Percentiles rank a stretch among this genome's conserved stretches.
Conservation (phyloP, 92 coral and sea anemone genomes). For the Zoanthus gigantus region DNA sequence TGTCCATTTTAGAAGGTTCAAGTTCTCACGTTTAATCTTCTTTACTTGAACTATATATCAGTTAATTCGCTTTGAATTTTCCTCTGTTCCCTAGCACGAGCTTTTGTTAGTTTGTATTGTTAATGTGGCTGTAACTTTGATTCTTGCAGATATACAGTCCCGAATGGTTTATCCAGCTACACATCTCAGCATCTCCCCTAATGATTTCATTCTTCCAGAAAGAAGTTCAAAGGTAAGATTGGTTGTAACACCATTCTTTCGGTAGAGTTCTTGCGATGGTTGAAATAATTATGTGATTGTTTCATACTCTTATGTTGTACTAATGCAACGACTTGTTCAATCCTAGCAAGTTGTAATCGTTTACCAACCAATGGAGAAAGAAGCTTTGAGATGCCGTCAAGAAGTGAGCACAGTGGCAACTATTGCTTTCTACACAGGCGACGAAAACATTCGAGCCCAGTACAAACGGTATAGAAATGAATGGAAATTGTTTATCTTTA, state of each 20-base stretch:
- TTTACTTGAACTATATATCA: too few species aligned
- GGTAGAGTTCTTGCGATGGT: neutral
- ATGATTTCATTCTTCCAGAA: slow-evolving; percentile 87
- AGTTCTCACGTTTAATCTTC: too few species aligned
- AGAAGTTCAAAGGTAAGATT: slow-evolving; percentile 88
- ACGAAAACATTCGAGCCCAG: slow-evolving; percentile 89
- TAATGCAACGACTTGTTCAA: neutral
- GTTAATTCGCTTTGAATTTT: too few species aligned
- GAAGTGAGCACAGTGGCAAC: slow-evolving; percentile 90
- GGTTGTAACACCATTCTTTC: neutral
- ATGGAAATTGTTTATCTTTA: too few species aligned
- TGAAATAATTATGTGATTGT: neutral
- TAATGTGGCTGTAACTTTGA: neutral
- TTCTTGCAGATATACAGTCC: slow-evolving; percentile 71
- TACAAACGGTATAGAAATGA: slow-evolving; percentile 70
- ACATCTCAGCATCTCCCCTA: slow-evolving; percentile 87
- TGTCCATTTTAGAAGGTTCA: too few species aligned
- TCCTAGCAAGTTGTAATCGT: slow-evolving; percentile 80
- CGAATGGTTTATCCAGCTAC: slow-evolving; percentile 82
- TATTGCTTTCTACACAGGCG: slow-evolving; percentile 90
- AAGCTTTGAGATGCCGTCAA: slow-evolving; percentile 85
- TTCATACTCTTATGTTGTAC: neutral
- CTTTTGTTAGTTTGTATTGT: too few species aligned
- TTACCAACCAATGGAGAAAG: slow-evolving; percentile 94
- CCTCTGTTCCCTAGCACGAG: too few species aligned